A percentile compares a stretch with the other conserved stretches of the same genome.
Evolutionary conservation across 2,797 vertebrate species (phyloP).

Genomic region (Ctenochaetus hawaiiensis): DNA sequence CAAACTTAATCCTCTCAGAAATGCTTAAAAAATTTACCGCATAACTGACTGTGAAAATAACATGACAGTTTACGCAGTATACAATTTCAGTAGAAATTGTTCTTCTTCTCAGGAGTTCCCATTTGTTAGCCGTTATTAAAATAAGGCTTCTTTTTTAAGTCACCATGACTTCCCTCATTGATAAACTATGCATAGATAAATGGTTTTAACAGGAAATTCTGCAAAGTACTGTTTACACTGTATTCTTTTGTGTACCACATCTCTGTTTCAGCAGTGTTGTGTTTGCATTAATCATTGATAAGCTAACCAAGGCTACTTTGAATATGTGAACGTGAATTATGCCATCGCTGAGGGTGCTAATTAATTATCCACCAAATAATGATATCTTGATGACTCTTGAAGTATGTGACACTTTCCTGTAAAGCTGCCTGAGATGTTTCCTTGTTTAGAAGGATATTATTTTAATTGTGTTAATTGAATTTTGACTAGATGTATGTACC

Average conservation of each 20-base stretch:
- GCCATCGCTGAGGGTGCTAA: constrained; percentile 39
- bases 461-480: constrained; percentile 8
- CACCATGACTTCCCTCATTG: neutral
- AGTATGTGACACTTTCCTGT: constrained; percentile 19
- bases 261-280: constrained; percentile 28
- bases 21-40: neutral
- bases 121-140: neutral
- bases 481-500: neutral
- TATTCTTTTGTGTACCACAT: constrained; percentile 31
- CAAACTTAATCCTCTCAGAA: neutral
- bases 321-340: constrained; percentile 50
- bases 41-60: neutral
- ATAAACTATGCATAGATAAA: neutral
- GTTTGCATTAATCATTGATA: constrained; percentile 53
- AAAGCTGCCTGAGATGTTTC: constrained; percentile 6
- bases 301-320: constrained; percentile 32
- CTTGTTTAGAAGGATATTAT: neutral
- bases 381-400: constrained; percentile 10
- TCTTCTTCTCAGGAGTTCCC: neutral
- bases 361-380: constrained; percentile 36
- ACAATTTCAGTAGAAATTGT: neutral
- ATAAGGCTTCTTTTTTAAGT: neutral
- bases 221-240: constrained; percentile 19
- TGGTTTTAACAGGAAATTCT: neutral
- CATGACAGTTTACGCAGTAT: neutral